These are phyloP conservation scores for Crossocerus cetratus DNA, from an alignment of 2,888 invertebrate species.

Conservation along the genomic window DNA sequence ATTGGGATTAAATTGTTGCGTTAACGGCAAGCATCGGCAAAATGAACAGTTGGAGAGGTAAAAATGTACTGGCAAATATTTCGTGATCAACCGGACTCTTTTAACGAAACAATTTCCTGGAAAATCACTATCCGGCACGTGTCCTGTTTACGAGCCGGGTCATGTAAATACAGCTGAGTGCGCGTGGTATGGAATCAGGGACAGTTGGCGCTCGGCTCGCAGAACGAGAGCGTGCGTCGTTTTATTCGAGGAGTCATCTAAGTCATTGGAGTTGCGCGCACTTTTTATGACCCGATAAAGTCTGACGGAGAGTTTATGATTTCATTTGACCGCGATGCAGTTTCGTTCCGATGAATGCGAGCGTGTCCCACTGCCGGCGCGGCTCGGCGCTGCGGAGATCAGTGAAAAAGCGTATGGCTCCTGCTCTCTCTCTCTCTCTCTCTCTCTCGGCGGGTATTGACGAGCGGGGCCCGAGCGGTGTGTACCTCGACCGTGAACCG, in stretches of 20 bases:
- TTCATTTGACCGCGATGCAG: slow-evolving; percentile 32
- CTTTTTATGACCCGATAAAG: slow-evolving; percentile 41
- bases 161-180: too few relatives aligned
- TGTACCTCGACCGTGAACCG: slow-evolving; percentile 46
- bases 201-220: slow-evolving; percentile 11
- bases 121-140: too few relatives aligned
- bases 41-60: too few relatives aligned
- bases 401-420: slow-evolving; percentile 15
- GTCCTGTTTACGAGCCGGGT: too few relatives aligned
- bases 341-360: slow-evolving; percentile 42
- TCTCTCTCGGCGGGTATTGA: not conserved
- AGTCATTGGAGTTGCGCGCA: slow-evolving; percentile 31
- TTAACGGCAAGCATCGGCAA: too few relatives aligned
- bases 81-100: too few relatives aligned
- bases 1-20: too few relatives aligned
- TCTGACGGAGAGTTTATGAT: slow-evolving; percentile 42
- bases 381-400: not conserved
- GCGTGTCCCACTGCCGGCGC: not conserved
- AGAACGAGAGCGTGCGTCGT: slow-evolving; percentile 3
- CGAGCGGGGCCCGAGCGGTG: slow-evolving; percentile 24
- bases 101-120: too few relatives aligned
- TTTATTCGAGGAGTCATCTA: slow-evolving; percentile 25
- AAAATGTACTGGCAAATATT: too few relatives aligned
- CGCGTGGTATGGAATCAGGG: too few relatives aligned
- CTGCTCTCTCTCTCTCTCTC: not conserved